phyloP scores from a whole-genome alignment of 2,797 vertebrate genomes.

The Micromesistius poutassou region DNA sequence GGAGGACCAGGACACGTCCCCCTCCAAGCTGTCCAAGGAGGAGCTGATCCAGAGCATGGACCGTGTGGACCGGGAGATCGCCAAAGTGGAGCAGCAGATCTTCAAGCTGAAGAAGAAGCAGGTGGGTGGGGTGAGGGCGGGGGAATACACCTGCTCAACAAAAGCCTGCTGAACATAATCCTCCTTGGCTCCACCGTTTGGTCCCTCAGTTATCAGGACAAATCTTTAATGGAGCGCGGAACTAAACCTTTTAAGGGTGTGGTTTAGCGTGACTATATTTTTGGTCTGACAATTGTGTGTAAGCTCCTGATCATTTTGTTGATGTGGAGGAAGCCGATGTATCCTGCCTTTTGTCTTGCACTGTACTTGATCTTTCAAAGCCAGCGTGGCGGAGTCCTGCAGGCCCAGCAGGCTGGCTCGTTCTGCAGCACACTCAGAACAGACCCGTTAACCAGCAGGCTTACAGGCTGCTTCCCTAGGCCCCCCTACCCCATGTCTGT shows the following conservation, averaged over 20 bases:
- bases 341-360: background rate
- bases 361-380: background rate
- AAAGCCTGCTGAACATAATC: background rate
- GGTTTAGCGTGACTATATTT: background rate
- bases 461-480: background rate
- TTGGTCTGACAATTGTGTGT: background rate
- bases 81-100: conserved; percentile 98
- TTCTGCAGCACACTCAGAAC: background rate
- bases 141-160: background rate
- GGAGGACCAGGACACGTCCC: conserved; percentile 92
- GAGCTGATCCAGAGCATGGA: conserved; percentile 99
- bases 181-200: background rate
- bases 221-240: background rate
- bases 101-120: conserved; percentile 98
- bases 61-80: conserved; percentile 95
- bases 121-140: conserved; percentile 65
- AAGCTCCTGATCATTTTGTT: background rate
- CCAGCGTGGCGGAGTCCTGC: background rate
- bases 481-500: background rate
- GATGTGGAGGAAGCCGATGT: background rate
- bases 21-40: conserved; percentile 97
- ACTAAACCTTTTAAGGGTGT: background rate
- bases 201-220: background rate
- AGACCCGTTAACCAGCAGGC: background rate
- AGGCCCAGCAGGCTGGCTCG: background rate